Evolutionary conservation across 2,113 vertebrate species (phyloP).

Genomic region (Rissa tridactyla): DNA sequence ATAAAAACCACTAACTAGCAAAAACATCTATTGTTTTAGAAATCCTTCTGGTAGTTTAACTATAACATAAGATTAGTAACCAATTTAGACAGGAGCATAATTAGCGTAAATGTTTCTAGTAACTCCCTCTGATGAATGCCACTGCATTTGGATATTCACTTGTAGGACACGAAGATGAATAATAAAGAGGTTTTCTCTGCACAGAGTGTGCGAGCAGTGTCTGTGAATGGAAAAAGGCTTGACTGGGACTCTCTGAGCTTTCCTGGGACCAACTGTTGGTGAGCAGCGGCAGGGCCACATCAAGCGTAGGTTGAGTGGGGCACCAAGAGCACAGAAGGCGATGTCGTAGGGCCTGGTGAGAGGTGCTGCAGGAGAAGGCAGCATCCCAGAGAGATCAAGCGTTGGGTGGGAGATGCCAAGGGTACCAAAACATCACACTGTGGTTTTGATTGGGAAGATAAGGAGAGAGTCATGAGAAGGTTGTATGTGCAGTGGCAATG

Average conservation of each 20-base stretch:
- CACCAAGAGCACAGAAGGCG: background rate
- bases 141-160: background rate
- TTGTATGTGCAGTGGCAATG: background rate
- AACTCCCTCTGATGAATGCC: slow-evolving; percentile 25
- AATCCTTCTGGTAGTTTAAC: slow-evolving; percentile 34
- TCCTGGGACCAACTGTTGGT: background rate
- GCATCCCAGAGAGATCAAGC: background rate
- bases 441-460: background rate
- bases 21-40: slow-evolving; percentile 35
- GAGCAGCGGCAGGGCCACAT: background rate
- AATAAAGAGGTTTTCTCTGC: background rate
- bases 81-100: slow-evolving; percentile 44
- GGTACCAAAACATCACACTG: background rate
- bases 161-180: background rate
- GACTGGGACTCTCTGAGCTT: background rate
- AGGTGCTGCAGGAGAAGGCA: background rate
- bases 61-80: slow-evolving; percentile 25
- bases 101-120: slow-evolving; percentile 13
- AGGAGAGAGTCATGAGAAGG: background rate
- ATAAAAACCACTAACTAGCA: slow-evolving; percentile 26
- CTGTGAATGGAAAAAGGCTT: background rate
- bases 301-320: background rate
- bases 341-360: background rate
- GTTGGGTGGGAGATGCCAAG: background rate
- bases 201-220: background rate